Evolutionary conservation across 2,888 invertebrate genomes (phyloP).

Genomic region (Stenodera caucasica): DNA sequence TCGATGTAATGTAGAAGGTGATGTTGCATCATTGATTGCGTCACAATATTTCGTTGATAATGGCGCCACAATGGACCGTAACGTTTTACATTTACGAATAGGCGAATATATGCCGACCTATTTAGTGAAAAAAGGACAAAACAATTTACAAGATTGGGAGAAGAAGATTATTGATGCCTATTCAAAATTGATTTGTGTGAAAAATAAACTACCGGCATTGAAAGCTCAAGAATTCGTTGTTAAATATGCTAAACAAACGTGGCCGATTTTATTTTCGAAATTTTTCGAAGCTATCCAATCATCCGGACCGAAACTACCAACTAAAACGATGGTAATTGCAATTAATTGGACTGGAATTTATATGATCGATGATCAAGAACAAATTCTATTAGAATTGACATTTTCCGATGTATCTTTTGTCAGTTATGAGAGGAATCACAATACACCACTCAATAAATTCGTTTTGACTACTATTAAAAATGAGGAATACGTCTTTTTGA

Average conservation of each 20-base stretch:
- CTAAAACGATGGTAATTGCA: conserved; percentile 83
- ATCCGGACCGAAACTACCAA: conserved; percentile 68
- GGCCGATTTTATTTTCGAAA: conserved; percentile 93
- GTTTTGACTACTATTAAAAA: conserved; percentile 81
- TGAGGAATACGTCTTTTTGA: conserved; percentile 89
- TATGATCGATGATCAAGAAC: conserved; percentile 89
- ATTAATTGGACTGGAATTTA: conserved; percentile 94
- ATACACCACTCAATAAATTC: conserved; percentile 65
- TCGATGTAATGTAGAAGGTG: conserved; percentile 78
- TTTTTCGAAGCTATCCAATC: conserved; percentile 89
- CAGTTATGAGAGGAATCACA: conserved; percentile 60
- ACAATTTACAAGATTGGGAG: conserved; percentile 68
- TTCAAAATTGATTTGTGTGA: conserved; percentile 70
- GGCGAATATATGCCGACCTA: conserved; percentile 82
- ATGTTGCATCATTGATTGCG: conserved; percentile 85
- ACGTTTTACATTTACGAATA: conserved; percentile 70
- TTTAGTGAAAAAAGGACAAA: conserved; percentile 57
- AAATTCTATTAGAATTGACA: conserved; percentile 82
- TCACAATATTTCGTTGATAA: conserved; percentile 89
- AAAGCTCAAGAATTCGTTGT: conserved; percentile 89
- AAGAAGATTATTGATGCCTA: conserved; percentile 72
- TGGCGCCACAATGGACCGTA: conserved; percentile 67
- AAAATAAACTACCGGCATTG: conserved; percentile 65
- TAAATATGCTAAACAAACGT: conserved; percentile 85
- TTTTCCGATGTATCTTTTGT: conserved; percentile 86